Evolutionary conservation across 2,797 vertebrate species (phyloP).

Genomic region (Distichodus sexfasciatus): DNA sequence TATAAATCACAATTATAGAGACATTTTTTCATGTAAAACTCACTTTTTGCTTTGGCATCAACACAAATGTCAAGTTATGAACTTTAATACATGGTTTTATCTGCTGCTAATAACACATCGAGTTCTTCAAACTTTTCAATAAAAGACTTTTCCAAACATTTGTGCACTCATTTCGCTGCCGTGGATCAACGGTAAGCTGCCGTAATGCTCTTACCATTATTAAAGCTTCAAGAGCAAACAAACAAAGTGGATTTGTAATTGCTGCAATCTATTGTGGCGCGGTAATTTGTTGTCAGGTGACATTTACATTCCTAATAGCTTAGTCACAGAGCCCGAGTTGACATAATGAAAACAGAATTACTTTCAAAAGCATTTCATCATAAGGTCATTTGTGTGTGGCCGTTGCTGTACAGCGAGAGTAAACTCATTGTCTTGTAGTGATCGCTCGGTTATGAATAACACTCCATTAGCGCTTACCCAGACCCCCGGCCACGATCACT

Average conservation of each 20-base stretch:
- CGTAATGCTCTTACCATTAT: conserved; percentile 1
- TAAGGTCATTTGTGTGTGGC: conserved; percentile 18
- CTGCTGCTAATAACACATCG: not conserved
- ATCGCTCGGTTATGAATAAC: conserved; percentile 25
- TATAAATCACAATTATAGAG: not conserved
- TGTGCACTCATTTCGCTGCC: not conserved
- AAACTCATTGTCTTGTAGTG: not conserved
- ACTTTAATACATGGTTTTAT: too few relatives aligned
- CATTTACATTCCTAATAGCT: conserved; percentile 12
- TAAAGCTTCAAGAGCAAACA: not conserved
- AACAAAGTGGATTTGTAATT: conserved; percentile 22
- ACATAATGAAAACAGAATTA: conserved; percentile 34
- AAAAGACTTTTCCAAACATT: not conserved
- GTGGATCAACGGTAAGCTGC: not conserved
- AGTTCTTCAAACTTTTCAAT: not conserved
- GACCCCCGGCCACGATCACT: conserved; percentile 86
- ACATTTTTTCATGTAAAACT: not conserved
- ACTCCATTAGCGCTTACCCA: conserved; percentile 76
- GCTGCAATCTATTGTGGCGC: not conserved
- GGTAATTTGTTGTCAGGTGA: conserved; percentile 27
- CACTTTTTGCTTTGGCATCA: not conserved
- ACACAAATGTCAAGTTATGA: too few relatives aligned
- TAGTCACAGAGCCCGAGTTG: not conserved
- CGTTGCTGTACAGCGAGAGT: conserved; percentile 10
- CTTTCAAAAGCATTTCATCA: conserved; percentile 27